phyloP scores from a whole-genome alignment of 2,113 vertebrate species.

The Aldabrachelys gigantea region DNA sequence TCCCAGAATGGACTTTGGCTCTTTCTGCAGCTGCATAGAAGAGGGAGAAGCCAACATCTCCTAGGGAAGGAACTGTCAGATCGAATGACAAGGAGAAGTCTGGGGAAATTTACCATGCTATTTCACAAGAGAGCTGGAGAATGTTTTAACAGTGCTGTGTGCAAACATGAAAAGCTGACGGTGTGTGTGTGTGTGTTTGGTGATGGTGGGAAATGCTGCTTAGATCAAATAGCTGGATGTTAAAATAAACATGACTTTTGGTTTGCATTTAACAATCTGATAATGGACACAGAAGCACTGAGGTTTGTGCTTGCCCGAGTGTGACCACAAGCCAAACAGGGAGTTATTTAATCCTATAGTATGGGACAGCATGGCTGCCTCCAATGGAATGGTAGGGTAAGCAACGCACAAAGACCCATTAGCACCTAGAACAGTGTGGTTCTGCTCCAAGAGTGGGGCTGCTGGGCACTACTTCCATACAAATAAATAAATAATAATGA shows the following conservation, averaged over 20 bases:
- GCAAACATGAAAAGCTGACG: background rate
- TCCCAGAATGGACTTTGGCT: conserved; percentile 21
- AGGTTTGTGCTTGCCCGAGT: background rate
- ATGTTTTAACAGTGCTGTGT: background rate
- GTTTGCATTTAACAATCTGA: background rate
- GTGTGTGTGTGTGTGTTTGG: background rate
- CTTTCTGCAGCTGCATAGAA: background rate
- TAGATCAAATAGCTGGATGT: background rate
- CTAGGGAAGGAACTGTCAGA: background rate
- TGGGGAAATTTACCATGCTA: background rate
- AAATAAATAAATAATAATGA: background rate
- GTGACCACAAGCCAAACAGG: background rate
- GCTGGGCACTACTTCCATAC: background rate
- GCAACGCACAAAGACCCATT: background rate
- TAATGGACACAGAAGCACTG: background rate
- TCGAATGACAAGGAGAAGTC: background rate
- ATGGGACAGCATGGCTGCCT: background rate
- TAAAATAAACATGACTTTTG: background rate
- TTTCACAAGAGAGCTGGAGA: background rate
- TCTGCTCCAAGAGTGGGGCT: background rate
- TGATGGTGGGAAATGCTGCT: background rate
- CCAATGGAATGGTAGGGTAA: rapidly evolving
- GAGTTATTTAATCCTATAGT: background rate
- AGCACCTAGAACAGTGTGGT: background rate
- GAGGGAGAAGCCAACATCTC: background rate